Evolutionary conservation across 2,888 invertebrate genomes (phyloP), one percentile per base, ranked within the genome.

Genomic region (Mesochorus sp.): DNA sequence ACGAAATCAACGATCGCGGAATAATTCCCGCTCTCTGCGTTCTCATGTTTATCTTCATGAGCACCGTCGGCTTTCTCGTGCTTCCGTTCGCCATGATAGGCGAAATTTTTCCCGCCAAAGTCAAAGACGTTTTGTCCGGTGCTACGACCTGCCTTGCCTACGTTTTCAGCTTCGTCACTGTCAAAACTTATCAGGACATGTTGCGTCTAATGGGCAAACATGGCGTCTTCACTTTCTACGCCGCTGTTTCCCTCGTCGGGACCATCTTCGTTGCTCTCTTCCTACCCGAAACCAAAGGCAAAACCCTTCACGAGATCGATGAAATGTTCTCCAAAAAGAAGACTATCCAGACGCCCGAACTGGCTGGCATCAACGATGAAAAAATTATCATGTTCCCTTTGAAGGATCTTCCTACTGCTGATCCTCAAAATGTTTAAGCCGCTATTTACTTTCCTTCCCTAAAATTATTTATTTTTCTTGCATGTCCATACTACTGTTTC

Each of bases 41-140:
- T 2, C 82, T 93, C 5, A 80, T 90, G 47, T 93, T 92, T 81
- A 93, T 93, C 72, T 91, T 93, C 71, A 89, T 91, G 14, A 92
- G 92, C 70, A 92, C 93, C 0, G 73, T 93, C 0, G 94, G 93
- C 0, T 93, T 93, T 79, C 85, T 93, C n/a, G 92, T 92, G 0
- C 82, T 94, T 2, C 94, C 94, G 0, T 94, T 93, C 84, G 93
- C 93, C 0, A 92, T 94, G 92, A 86, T 93, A 0, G 93, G 93
- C 0, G 93, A 94, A 82, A 89, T 93, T 3, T 93, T 92, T 80
- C 93, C 93, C 0, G 82, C 91, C 6, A 91, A 92, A 62, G 92
- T 93, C 0, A 91, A 93, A 28, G 93, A 93, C 2, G 87, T 92
- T 1, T 91, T 93, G 0, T 91, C 92, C 0, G 93, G 93, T 0